Base-by-base conservation (phyloP, 2,888 invertebrate species). In the Acleris literana region DNA sequence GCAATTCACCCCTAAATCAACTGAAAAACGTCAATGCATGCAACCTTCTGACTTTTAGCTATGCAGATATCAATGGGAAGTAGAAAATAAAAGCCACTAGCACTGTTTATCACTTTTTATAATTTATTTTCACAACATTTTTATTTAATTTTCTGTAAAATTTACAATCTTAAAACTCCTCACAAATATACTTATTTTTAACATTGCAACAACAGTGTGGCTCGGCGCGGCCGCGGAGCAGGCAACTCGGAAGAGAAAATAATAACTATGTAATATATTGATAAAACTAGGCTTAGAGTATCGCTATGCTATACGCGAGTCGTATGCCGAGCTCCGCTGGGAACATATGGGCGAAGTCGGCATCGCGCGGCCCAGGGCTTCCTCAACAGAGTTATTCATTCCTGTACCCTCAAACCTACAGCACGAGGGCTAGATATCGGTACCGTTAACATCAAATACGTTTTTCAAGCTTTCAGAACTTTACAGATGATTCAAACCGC, bases 41-140 rank as follows among this genome's bases (percentile, higher is more conserved):
- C 33, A 33, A 39, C 4, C 13, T 39, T 39, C 9, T 13, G 39
- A 39, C 11, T 13, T 39, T 13, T 39, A 11, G 9, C 39, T 13
- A 39, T 39, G 39, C 11, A 39, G 0, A 39, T 13, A 39, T 39
- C 13, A 39, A 13, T 13, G 13, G 39, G 39, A 13, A 13, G 39
- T 39, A 43, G 46, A 72, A 79, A 89, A 87, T 83, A 81, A 86
- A 86, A 90, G 79, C 81, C 84, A 77, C 75, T 61, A 70, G 84
- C 85, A 88, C 78, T 86, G 88, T 91, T 91, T 92, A 91, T 92
- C 90, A 91, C 90, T 88, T 92, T 90, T 92, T 91, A 90, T 90
- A 90, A 89, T 91, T 92, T 90, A 90, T 91, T 92, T 92, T 90
- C 91, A 91, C 91, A 92, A 92, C 91, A 90, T 92, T 91, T 92